Evolutionary conservation across 2,797 vertebrate species (phyloP).

Genomic region (Otus scops): DNA sequence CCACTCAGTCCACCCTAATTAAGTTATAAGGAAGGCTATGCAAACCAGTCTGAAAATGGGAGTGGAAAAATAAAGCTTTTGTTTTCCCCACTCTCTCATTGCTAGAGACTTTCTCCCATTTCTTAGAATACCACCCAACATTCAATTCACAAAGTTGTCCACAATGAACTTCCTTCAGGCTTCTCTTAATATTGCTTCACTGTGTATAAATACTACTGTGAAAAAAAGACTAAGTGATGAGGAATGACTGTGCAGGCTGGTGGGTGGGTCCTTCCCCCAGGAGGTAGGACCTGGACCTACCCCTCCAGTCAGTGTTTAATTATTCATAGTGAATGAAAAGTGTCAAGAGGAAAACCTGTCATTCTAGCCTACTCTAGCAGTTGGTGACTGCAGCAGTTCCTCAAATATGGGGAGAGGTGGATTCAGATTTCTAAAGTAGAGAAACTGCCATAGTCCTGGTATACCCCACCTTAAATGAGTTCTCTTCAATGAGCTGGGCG

Average conservation of each 20-base stretch:
- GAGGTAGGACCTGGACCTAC: background rate
- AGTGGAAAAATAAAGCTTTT: background rate
- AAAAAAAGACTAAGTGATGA: background rate
- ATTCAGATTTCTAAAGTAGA: background rate
- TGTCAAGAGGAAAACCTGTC: background rate
- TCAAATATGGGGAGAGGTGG: background rate
- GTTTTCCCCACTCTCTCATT: background rate
- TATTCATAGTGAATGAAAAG: background rate
- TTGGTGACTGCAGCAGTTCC: background rate
- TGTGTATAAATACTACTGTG: background rate
- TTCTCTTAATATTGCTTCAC: background rate
- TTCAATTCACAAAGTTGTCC: background rate
- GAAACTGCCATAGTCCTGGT: background rate
- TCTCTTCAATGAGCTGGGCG: background rate
- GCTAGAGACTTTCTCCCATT: constrained; percentile 6
- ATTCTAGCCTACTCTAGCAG: background rate
- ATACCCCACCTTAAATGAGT: background rate
- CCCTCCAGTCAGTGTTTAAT: background rate
- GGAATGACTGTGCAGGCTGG: background rate
- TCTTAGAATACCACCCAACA: background rate
- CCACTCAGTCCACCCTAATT: background rate
- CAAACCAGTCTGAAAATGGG: constrained; percentile 3
- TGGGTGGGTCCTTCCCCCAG: background rate
- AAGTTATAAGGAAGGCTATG: background rate
- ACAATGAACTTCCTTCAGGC: background rate